These are phyloP conservation scores for Schizotus pectinicornis DNA, from an alignment of 2,888 invertebrate genomes.

Conservation along the genomic window DNA sequence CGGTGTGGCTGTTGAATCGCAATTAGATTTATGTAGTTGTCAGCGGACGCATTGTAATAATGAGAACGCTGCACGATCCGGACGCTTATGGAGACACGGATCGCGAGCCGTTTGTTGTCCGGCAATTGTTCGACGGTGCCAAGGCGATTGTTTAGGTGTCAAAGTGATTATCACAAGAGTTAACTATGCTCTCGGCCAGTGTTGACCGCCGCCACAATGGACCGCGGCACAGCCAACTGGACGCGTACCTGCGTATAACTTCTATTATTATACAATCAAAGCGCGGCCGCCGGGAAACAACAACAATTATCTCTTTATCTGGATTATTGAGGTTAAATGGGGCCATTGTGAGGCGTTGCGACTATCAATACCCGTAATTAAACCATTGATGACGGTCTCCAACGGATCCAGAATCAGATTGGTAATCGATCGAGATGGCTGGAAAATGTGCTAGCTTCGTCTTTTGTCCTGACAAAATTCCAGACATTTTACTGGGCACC, in stretches of 20 bases:
- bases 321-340: slow-evolving; percentile 12
- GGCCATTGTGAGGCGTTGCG: no score
- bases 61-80: slow-evolving; percentile 42
- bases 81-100: slow-evolving; percentile 40
- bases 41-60: slow-evolving; percentile 43
- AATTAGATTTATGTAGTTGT: slow-evolving; percentile 41
- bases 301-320: slow-evolving; percentile 19
- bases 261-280: background rate
- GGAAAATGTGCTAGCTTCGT: no score
- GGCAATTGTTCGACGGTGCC: slow-evolving; percentile 21
- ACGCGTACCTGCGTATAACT: background rate
- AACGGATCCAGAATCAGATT: no score
- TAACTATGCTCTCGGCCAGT: slow-evolving; percentile 16
- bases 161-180: slow-evolving; percentile 33
- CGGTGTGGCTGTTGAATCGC: slow-evolving; percentile 15
- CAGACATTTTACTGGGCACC: no score
- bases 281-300: background rate
- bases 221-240: background rate
- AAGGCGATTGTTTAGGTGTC: slow-evolving; percentile 36
- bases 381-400: no score
- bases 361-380: no score
- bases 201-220: background rate
- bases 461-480: no score
- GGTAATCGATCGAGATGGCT: no score
- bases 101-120: slow-evolving; percentile 22